Base-by-base conservation (phyloP, 2,113 vertebrate genomes). In the Castor canadensis region DNA sequence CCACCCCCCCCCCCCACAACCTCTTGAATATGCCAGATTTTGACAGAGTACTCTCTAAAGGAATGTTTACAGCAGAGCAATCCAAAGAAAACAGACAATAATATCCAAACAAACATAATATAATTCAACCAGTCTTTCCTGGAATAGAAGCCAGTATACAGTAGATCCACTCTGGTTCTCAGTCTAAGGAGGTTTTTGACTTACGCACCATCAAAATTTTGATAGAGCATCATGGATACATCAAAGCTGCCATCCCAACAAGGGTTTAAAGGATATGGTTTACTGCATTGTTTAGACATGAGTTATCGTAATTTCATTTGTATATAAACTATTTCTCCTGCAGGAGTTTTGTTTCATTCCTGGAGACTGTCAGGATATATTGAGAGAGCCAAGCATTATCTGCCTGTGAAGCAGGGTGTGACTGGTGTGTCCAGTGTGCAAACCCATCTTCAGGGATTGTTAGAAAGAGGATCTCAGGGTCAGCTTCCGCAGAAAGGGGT, bases 341-440 rank as follows among this genome's bases (percentile, higher is more conserved):
- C 26, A 28, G 17, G 49, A 28, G 10, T 72, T 91, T 28, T 81
- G 4, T 73, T 91, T 10, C 26, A 1, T 66, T 80, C 58, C 35
- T 90, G 16, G 38, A 75, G 3, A 35, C 43, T 60, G 17, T 22
- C 19, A 8, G 12, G 32, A 45, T 49, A 32, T 24, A 66, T n/a
- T n/a, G 47, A 45, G 26, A 54, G n/a, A 47, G 22, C 20, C 49
- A 26, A 9, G 4, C 8, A 2, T 15, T 45, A 1, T 24, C 20
- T 32, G 10, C 7, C 15, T 60, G 80, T 26, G 35, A 9, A 38
- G 2, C 24, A n/a, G 3, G 10, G 19, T 11, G 32, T 30, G 16
- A 62, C n/a, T 28, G 32, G 0, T 45, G 26, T 28, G 26, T 28
- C n/a, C 16, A 6, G 0, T 6, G 26, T 79, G 16, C 4, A 8